Base-by-base conservation (phyloP, 2,797 vertebrate species). In the Nannoperca obscura region DNA sequence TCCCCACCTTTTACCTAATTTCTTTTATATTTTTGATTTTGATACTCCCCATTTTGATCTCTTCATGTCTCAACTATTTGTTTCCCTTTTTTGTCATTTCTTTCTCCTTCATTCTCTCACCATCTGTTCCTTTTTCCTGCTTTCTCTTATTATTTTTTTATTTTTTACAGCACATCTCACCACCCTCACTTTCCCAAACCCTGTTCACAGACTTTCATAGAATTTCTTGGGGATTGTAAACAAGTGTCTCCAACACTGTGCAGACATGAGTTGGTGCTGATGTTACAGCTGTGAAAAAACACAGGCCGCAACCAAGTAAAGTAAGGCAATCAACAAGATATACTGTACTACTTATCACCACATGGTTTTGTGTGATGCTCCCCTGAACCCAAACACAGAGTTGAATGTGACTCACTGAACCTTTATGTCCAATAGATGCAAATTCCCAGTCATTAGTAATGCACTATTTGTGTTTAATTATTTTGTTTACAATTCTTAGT, bases 151-250 rank as follows among this genome's bases (percentile, higher is more conserved):
- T 69, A 32, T 32, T 32, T 32, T 32, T 32, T 32, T 32, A 4
- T 36, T 75, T 70, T 38, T 38, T 68, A 75, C 71, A 62, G n/a
- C 66, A 71, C 30, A 52, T 81, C 50, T 74, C 64, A 30, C 75
- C 75, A 71, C 57, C 62, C 71, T 42, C 52, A 40, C 49, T 86
- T 88, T 83, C 66, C 69, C 60, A 84, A 74, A 86, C 32, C 20
- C 5, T 69, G 54, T 72, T 80, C 65, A 59, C 62, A 84, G 64
- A 69, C 50, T 73, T 83, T 76, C 64, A 32, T 47, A 63, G 40
- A 74, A 64, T 80, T 89, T 85, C 73, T 67, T 27, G 13, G 77
- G 78, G 71, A 85, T 78, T 88, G 81, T 88, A 86, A 91, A 90
- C 83, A 87, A 86, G 78, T 74, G 78, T 85, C 73, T 82, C 67